phyloP scores from a whole-genome alignment of 1,140 invertebrate genomes.

The Eupristina koningsbergeri region DNA sequence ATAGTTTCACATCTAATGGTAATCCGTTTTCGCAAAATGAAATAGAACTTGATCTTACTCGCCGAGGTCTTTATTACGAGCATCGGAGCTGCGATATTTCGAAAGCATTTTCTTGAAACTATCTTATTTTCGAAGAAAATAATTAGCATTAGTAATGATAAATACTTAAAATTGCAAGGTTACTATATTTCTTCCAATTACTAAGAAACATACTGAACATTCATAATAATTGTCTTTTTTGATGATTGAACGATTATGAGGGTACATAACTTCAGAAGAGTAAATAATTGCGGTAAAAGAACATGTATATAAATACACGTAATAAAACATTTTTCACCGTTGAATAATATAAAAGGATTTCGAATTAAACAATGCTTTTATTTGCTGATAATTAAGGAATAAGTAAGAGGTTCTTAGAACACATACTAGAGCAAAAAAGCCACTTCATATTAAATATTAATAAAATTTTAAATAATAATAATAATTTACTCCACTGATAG shows the following conservation, averaged over 20 bases:
- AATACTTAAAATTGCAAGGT: not conserved
- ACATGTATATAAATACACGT: not conserved
- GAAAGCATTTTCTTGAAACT: not conserved
- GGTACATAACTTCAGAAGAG: not conserved
- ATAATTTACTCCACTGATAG: too few species aligned
- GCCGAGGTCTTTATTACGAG: not conserved
- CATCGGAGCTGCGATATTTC: not conserved
- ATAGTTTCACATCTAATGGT: not conserved
- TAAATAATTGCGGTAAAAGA: not conserved
- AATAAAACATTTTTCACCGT: not conserved
- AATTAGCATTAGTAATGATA: not conserved
- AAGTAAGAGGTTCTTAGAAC: too few species aligned
- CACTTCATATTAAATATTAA: too few species aligned
- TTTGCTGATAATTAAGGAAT: too few species aligned
- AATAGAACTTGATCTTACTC: not conserved
- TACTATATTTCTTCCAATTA: not conserved
- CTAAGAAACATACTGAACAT: not conserved
- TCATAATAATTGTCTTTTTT: not conserved
- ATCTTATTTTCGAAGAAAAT: conserved; percentile 16
- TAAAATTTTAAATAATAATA: too few species aligned
- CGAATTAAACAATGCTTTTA: not conserved
- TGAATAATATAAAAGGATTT: not conserved
- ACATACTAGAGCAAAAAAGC: too few species aligned
- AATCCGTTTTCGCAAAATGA: not conserved
- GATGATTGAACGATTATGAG: not conserved